Conservation (phyloP, 2,113 vertebrate species). For the Hystrix cristata region DNA sequence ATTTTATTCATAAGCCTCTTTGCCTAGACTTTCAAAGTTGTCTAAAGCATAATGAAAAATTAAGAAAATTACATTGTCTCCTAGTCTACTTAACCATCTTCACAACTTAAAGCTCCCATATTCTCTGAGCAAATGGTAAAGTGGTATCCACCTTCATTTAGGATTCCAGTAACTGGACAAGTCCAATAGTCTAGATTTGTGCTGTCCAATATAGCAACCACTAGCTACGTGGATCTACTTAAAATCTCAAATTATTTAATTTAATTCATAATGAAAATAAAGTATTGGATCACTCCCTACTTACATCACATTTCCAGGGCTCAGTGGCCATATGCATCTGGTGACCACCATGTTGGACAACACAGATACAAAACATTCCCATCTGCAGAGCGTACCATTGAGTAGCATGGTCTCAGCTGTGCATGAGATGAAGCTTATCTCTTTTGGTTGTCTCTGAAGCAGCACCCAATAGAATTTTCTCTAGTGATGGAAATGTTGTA, state of each 20-base stretch:
- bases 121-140: not conserved
- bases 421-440: not conserved
- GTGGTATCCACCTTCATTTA: not conserved
- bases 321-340: not conserved
- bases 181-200: not conserved
- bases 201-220: not conserved
- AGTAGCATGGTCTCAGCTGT: not conserved
- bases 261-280: not conserved
- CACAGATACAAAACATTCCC: not conserved
- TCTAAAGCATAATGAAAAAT: constrained; percentile 27
- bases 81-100: not conserved
- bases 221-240: not conserved
- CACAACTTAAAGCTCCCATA: not conserved
- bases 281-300: not conserved
- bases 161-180: not conserved
- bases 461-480: not conserved
- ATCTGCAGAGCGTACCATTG: not conserved
- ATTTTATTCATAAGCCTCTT: constrained; percentile 34
- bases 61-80: not conserved
- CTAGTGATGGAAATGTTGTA: not conserved
- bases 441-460: not conserved
- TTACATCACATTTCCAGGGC: not conserved
- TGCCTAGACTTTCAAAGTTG: constrained; percentile 32
- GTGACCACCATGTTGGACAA: not conserved
- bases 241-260: not conserved